Base-by-base conservation (phyloP, 2,797 vertebrate species). In the Hyperoplus lanceolatus region DNA sequence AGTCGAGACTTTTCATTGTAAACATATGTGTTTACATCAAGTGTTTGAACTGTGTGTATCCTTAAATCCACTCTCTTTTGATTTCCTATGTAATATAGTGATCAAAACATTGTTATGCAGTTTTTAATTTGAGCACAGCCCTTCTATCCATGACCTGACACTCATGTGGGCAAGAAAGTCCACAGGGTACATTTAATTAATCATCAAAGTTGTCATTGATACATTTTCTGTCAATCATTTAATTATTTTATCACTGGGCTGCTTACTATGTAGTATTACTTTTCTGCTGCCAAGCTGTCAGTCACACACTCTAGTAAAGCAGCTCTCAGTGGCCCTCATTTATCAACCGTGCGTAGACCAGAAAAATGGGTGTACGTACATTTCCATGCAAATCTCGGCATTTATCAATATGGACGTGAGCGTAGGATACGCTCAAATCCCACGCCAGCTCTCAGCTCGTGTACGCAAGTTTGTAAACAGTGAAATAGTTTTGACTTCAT, bases 51-150 rank as follows among this genome's bases (percentile, higher is more conserved):
- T 45, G 15, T 76, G 59, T 64, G 5, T 60, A 18, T 64, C 18
- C 43, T 48, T 64, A 71, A 74, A 75, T 29, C 14, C 3, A 18
- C 13, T 16, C 64, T 56, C 39, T 79, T 55, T 73, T 75, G 12
- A 66, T 14, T 54, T 9, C 59, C 51, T 48, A 49, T 53, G 39
- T 64, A 77, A 67, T 65, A 60, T n/a, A 65, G 43, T 21, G 48
- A 53, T 79, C 65, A 77, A 80, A 87, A 79, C 41, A 78, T 70
- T 70, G 51, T 79, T 49, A 71, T 65, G 39, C 69, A 51, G 49
- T 71, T 82, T 75, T 74, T 49, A 16, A 73, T 53, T 63, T 14
- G 51, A 75, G 56, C 42, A 63, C 80, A 70, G 74, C 77, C 57
- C 60, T 55, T 79, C 62, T 42, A 69, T 63, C 54, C 36, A 63